These are phyloP conservation scores for Mesoclemmys tuberculata DNA, from an alignment of 2,113 vertebrate genomes.

Conservation along the genomic window DNA sequence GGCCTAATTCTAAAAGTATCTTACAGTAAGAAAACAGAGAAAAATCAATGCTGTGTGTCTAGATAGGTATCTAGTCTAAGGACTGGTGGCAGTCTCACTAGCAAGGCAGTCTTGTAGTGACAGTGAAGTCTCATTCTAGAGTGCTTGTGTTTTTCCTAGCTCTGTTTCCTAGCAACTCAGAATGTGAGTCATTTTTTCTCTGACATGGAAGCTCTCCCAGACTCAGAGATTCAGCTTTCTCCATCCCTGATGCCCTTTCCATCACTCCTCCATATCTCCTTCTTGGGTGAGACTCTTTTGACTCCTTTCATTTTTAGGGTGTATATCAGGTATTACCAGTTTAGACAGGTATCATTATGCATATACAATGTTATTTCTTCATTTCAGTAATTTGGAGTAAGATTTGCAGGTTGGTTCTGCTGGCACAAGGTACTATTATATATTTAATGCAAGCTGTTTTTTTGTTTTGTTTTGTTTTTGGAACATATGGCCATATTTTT, in stretches of 20 bases:
- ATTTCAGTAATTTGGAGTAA: background rate
- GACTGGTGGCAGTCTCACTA: background rate
- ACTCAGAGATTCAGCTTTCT: background rate
- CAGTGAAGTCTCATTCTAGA: background rate
- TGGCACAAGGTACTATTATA: background rate
- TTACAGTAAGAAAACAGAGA: background rate
- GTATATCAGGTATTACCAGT: accelerated
- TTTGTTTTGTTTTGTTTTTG: background rate
- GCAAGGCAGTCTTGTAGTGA: background rate
- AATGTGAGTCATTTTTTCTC: background rate
- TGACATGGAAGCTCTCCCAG: background rate
- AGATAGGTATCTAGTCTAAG: background rate
- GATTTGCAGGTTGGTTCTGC: background rate
- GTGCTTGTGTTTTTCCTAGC: background rate
- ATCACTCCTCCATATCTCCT: background rate
- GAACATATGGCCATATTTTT: constrained; percentile 24
- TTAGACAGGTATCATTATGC: background rate
- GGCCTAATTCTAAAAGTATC: background rate
- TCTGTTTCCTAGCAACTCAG: background rate
- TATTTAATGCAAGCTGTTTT: constrained; percentile 10
- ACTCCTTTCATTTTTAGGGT: background rate
- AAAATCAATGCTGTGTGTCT: background rate
- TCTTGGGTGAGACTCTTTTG: background rate
- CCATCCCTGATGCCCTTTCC: background rate
- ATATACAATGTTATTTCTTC: background rate